Percentiles rank a stretch among this genome's conserved stretches.
Evolutionary conservation across 2,113 vertebrate genomes (phyloP).

Genomic region (Manacus vitellinus): DNA sequence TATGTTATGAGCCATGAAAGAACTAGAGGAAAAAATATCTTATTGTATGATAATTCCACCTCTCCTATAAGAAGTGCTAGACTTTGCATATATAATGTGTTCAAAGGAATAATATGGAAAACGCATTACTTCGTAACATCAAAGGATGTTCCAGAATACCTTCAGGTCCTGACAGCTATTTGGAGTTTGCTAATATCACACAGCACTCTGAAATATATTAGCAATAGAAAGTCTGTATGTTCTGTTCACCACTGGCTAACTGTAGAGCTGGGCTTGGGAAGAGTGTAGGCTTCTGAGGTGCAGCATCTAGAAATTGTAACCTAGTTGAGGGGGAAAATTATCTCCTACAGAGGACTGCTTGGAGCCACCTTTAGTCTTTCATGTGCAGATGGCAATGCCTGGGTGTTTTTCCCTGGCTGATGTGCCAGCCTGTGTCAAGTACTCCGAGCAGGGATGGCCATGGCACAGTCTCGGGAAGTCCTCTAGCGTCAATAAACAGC

Average conservation of each 20-base stretch:
- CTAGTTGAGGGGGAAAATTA: conserved; percentile 8
- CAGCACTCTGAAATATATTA: conserved; percentile 51
- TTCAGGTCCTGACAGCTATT: conserved; percentile 53
- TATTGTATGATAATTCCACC: conserved; percentile 54
- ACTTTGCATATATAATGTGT: conserved; percentile 70
- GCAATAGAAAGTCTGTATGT: neutral
- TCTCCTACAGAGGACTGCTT: neutral
- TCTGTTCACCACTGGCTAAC: neutral
- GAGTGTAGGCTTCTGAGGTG: neutral
- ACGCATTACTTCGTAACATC: conserved; percentile 52
- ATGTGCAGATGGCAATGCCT: neutral
- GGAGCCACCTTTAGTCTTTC: conserved; percentile 10
- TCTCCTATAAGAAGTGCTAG: conserved; percentile 45
- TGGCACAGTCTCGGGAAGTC: neutral
- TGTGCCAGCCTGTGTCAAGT: neutral
- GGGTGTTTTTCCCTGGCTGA: neutral
- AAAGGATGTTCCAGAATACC: conserved; percentile 67
- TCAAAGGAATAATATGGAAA: conserved; percentile 58
- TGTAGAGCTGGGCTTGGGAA: neutral
- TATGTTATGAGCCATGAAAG: conserved; percentile 70
- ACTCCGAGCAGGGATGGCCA: neutral
- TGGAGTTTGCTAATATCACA: conserved; percentile 34
- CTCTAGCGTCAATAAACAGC: conserved; percentile 10
- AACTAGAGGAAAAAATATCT: conserved; percentile 52
- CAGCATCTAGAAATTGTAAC: neutral